Percentiles rank a stretch among this genome's conserved stretches.
These are phyloP conservation scores for Goniozus legneri DNA, from an alignment of 1,140 invertebrate species.

Conservation along the genomic window DNA sequence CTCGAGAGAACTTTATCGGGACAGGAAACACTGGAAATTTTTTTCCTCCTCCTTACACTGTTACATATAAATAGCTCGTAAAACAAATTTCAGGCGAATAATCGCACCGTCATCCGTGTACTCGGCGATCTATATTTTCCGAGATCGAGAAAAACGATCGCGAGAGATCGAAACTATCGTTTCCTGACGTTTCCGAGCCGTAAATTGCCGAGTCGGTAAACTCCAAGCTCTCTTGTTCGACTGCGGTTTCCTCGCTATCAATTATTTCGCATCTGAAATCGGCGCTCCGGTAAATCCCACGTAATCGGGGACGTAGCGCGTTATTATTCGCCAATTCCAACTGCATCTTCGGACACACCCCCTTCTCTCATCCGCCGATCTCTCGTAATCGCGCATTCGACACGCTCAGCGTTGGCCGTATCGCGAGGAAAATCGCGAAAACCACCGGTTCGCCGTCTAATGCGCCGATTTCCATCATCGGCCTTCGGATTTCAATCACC, in stretches of 20 bases:
- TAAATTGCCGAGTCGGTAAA: no score
- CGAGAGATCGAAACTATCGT: no score
- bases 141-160: no score
- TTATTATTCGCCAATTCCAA: slow-evolving; percentile 22
- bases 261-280: slow-evolving; percentile 32
- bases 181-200: slow-evolving; percentile 21
- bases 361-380: slow-evolving; percentile 11
- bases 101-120: no score
- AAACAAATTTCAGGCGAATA: no score
- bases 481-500: no score
- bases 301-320: slow-evolving; percentile 23
- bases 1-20: no score
- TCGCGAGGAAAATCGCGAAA: slow-evolving; percentile 14
- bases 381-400: slow-evolving; percentile 11
- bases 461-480: not conserved
- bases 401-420: slow-evolving; percentile 11
- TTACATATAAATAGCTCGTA: no score
- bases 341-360: slow-evolving; percentile 5
- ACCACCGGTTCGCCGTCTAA: slow-evolving; percentile 4
- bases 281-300: slow-evolving; percentile 29
- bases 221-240: slow-evolving; percentile 31
- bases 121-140: no score
- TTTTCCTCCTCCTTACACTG: no score
- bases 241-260: slow-evolving; percentile 33
- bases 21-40: no score